Evolutionary conservation across 2,113 vertebrate genomes (phyloP).

Genomic region (Phrynosoma platyrhinos): DNA sequence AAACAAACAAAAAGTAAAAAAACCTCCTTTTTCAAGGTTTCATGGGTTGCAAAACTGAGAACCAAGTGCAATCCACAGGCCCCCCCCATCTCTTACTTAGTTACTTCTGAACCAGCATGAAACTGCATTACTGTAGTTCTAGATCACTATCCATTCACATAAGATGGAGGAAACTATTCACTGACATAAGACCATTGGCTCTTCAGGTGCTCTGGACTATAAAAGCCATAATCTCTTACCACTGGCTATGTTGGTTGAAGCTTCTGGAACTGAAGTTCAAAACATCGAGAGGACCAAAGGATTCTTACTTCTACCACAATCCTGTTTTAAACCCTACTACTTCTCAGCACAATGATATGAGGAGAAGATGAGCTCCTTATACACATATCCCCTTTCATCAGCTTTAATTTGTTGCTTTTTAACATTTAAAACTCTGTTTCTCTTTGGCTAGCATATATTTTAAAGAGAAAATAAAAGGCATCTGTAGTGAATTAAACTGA

Average conservation of each 20-base stretch:
- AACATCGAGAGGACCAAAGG: not conserved
- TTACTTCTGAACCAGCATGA: not conserved
- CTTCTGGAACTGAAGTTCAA: not conserved
- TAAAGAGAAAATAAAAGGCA: not conserved
- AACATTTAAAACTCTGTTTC: constrained; percentile 19
- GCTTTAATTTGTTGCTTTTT: not conserved
- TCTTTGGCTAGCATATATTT: constrained; percentile 22
- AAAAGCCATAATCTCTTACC: too few species aligned
- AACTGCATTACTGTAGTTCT: not conserved
- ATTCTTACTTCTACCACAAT: too few species aligned
- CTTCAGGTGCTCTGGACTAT: too few species aligned
- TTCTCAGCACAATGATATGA: not conserved
- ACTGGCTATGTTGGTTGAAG: too few species aligned
- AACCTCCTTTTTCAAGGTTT: too few species aligned
- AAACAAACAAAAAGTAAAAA: too few species aligned
- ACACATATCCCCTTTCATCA: not conserved
- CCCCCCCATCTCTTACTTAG: not conserved
- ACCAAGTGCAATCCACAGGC: not conserved
- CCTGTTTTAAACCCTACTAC: not conserved
- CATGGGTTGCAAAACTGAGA: too few species aligned
- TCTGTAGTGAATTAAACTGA: not conserved
- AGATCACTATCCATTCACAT: not conserved
- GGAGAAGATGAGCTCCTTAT: not conserved
- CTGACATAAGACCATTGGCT: too few species aligned
- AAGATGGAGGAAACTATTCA: too few species aligned